Evolutionary conservation across 2,797 vertebrate species (phyloP).

Genomic region (Hyperoplus lanceolatus): DNA sequence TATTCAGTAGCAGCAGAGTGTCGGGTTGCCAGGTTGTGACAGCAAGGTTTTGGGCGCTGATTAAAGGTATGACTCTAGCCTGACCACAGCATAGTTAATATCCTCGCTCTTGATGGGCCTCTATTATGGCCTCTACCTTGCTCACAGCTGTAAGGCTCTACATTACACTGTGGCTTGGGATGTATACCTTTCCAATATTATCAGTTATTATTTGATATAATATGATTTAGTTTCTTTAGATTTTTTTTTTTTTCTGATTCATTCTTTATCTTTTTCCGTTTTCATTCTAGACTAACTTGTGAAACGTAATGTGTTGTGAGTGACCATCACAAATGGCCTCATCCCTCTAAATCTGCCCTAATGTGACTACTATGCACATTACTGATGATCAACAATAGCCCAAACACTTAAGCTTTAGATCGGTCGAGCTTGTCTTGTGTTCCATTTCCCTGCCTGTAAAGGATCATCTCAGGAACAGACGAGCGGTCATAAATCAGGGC

Average conservation of each 20-base stretch:
- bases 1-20: constrained; percentile 65
- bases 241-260: no score
- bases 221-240: no score
- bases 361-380: constrained; percentile 9
- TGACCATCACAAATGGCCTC: not conserved
- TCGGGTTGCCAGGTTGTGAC: constrained; percentile 61
- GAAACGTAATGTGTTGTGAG: not conserved
- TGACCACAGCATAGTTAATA: constrained; percentile 31
- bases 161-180: no score
- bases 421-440: constrained; percentile 16
- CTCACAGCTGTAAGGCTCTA: no score
- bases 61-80: constrained; percentile 48
- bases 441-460: constrained; percentile 33
- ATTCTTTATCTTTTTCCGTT: no score
- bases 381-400: constrained; percentile 26
- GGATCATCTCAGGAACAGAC: constrained; percentile 57
- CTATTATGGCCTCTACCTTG: no score
- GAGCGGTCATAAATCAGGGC: constrained; percentile 70
- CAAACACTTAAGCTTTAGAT: constrained; percentile 24
- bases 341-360: constrained; percentile 13
- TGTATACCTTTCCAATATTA: no score
- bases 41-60: constrained; percentile 40
- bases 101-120: not conserved
- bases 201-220: no score
- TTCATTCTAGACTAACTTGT: not conserved